A percentile compares a stretch with the other conserved stretches of the same genome.
Evolutionary conservation across 2,113 vertebrate genomes (phyloP).

Genomic region (Cyprinodon tularosa): DNA sequence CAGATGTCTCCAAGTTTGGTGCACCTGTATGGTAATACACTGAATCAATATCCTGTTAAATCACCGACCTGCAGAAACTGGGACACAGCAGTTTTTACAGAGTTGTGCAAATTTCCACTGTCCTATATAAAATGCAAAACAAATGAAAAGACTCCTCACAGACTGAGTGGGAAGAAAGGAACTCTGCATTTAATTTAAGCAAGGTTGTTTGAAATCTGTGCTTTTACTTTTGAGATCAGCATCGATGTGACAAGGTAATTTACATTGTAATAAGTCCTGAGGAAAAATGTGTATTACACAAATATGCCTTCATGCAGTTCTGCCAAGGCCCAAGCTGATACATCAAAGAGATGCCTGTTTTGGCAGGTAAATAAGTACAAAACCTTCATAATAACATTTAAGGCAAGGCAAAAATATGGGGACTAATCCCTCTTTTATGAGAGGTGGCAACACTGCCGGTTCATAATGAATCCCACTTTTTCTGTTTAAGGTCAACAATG

Average conservation of each 20-base stretch:
- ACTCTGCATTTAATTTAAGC: slow-evolving; percentile 11
- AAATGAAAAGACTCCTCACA: slow-evolving; percentile 34
- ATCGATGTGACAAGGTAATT: slow-evolving; percentile 52
- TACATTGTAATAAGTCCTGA: slow-evolving; percentile 48
- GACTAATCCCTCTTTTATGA: slow-evolving; percentile 44
- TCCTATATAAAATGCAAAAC: slow-evolving; percentile 53
- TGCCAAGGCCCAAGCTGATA: slow-evolving; percentile 36
- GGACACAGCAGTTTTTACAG: slow-evolving; percentile 40
- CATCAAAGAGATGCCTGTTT: slow-evolving; percentile 54
- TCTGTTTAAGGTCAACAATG: not conserved
- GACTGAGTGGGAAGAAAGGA: slow-evolving; percentile 22
- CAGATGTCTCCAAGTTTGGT: slow-evolving; percentile 4
- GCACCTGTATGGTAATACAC: slow-evolving; percentile 32
- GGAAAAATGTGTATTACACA: slow-evolving; percentile 39
- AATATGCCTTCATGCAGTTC: slow-evolving; percentile 43
- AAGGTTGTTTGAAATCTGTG: slow-evolving; percentile 17
- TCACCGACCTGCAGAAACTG: slow-evolving; percentile 56
- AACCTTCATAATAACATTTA: slow-evolving; percentile 46
- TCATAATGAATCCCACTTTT: slow-evolving; percentile 18
- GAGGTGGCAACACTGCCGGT: slow-evolving; percentile 1
- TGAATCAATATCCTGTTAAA: slow-evolving; percentile 52
- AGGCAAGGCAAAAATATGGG: slow-evolving; percentile 38
- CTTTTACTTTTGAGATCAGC: slow-evolving; percentile 27
- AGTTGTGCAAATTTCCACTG: slow-evolving; percentile 38
- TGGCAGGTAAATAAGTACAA: slow-evolving; percentile 54